These are phyloP conservation scores for Hycleus cichorii DNA, from an alignment of 1,140 invertebrate genomes.

Conservation along the genomic window DNA sequence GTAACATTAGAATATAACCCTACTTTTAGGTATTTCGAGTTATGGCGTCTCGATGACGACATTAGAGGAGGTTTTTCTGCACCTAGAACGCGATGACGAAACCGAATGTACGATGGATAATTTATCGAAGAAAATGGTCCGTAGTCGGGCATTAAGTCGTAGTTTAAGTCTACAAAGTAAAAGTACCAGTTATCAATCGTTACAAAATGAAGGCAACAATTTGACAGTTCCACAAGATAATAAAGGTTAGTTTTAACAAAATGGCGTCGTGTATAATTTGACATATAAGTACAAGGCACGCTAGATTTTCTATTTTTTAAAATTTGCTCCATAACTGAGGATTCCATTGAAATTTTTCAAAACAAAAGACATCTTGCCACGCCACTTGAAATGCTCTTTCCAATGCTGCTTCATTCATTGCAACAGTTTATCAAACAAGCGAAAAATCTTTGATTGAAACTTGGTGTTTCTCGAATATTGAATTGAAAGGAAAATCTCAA, in stretches of 20 bases:
- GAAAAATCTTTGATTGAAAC: too few relatives aligned
- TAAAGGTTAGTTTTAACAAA: slow-evolving; percentile 13
- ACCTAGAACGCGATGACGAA: slow-evolving; percentile 63
- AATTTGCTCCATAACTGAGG: too few relatives aligned
- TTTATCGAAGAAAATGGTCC: slow-evolving; percentile 63
- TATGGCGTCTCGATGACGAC: slow-evolving; percentile 93
- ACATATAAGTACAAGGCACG: not conserved
- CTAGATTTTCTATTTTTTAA: not conserved
- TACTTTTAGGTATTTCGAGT: slow-evolving; percentile 60
- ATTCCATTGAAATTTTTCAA: too few relatives aligned
- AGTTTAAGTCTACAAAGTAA: slow-evolving; percentile 64
- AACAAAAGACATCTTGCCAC: too few relatives aligned
- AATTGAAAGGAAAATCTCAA: too few relatives aligned
- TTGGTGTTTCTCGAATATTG: too few relatives aligned
- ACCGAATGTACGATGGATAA: slow-evolving; percentile 57
- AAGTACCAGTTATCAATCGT: slow-evolving; percentile 62
- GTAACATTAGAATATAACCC: too few relatives aligned
- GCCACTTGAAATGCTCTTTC: too few relatives aligned
- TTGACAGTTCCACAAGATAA: slow-evolving; percentile 15
- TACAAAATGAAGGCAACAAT: slow-evolving; percentile 55
- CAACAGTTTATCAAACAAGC: too few relatives aligned
- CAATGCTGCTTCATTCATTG: too few relatives aligned
- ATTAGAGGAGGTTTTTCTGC: slow-evolving; percentile 80
- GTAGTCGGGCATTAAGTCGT: slow-evolving; percentile 59
- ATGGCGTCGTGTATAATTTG: not conserved